These are phyloP conservation scores for Echinarachnius parma DNA, from an alignment of 53 echinoderm and acorn worm genomes.

Conservation along the genomic window DNA sequence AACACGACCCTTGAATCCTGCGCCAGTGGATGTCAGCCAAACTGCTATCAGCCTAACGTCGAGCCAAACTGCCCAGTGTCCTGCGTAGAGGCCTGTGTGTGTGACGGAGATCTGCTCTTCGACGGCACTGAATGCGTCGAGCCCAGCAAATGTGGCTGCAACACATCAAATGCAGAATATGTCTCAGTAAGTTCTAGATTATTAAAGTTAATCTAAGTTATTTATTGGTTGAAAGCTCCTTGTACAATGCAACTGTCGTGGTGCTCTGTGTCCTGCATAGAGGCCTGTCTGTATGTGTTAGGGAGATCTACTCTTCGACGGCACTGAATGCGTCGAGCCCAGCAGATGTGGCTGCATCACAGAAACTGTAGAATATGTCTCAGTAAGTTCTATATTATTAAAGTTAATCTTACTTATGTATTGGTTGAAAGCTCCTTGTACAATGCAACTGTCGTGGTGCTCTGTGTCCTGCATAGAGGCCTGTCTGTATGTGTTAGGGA, in stretches of 20 bases:
- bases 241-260: too few species aligned
- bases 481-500: conserved; percentile 28
- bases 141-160: conserved; percentile 52
- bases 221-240: background rate
- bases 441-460: too few species aligned
- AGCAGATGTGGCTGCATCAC: conserved; percentile 48
- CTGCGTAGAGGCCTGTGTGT: conserved; percentile 51
- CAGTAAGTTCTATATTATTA: conserved; percentile 29
- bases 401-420: background rate
- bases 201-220: background rate
- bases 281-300: conserved; percentile 39
- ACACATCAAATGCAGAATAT: conserved; percentile 26
- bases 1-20: conserved; percentile 56
- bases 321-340: conserved; percentile 12
- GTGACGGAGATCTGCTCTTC: conserved; percentile 22
- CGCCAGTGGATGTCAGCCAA: conserved; percentile 67
- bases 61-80: conserved; percentile 43
- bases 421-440: background rate
- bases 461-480: conserved; percentile 52
- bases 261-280: conserved; percentile 56
- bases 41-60: conserved; percentile 47
- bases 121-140: conserved; percentile 16
- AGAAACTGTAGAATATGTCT: conserved; percentile 31
- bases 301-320: conserved; percentile 26
- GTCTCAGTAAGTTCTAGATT: conserved; percentile 36